phyloP scores from a whole-genome alignment of 92 coral and sea anemone species.

The Actinostola sp. region DNA sequence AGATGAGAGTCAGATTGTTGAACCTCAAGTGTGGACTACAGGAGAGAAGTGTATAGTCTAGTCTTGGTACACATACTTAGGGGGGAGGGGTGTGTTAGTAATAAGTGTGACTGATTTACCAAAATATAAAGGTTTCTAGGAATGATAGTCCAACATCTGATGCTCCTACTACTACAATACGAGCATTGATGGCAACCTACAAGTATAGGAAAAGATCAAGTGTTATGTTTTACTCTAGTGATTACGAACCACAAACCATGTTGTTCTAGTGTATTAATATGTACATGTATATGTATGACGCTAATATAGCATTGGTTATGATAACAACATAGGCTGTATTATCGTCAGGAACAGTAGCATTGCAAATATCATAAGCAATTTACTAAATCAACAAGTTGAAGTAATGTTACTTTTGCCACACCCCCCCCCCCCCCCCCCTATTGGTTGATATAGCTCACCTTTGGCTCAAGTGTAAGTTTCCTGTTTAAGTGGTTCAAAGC shows the following conservation, averaged over 20 bases:
- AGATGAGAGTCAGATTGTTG: slow-evolving; percentile 84
- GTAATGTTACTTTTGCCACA: neutral
- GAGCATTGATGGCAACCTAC: slow-evolving; percentile 91
- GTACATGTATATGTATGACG: too few species aligned
- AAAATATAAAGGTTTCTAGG: slow-evolving; percentile 87
- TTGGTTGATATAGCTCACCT: slow-evolving; percentile 66
- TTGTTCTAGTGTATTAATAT: too few species aligned
- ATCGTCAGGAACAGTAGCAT: too few species aligned
- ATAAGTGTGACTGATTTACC: slow-evolving; percentile 52
- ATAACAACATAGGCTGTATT: too few species aligned
- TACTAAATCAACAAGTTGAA: too few species aligned
- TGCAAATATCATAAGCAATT: too few species aligned
- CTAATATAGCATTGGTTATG: too few species aligned
- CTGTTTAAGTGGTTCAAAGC: slow-evolving; percentile 94
- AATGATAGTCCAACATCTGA: slow-evolving; percentile 94
- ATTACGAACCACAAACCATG: too few species aligned
- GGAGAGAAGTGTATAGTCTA: too few species aligned
- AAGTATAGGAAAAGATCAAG: neutral
- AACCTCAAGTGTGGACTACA: slow-evolving; percentile 93
- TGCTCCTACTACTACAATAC: slow-evolving; percentile 98
- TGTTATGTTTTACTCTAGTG: too few species aligned
- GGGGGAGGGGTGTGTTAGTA: neutral
- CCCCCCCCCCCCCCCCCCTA: too few species aligned
- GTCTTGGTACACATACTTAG: too few species aligned
- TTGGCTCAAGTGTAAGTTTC: slow-evolving; percentile 95